Base-by-base conservation (phyloP, 2,113 vertebrate species). In the Cryptotis parvus region DNA sequence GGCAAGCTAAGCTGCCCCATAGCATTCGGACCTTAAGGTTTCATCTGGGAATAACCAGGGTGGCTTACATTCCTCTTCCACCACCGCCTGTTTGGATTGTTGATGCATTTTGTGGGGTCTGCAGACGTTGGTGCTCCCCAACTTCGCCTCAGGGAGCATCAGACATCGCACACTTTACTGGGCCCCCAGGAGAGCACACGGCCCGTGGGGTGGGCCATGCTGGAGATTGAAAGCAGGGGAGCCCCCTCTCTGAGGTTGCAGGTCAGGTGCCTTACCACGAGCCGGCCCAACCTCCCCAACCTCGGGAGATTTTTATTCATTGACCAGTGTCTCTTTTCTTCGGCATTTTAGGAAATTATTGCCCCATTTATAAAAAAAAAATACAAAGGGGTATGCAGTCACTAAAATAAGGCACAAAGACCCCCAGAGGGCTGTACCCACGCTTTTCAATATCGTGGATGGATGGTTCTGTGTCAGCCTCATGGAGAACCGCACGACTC, bases 311-410 rank as follows among this genome's bases (percentile, higher is more conserved):
- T 74, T 86, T 75, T 86, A 83, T 61, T 88, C 72, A 45, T 31
- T 66, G 52, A 61, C 16, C 43, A 70, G 1, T 73, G 27, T 73
- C 66, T 92, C 31, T 76, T 81, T 92, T 52, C 22, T n/a, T 41
- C n/a, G 41, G 52, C 49, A 83, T 89, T 86, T 94, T 86, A 75
- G 68, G 49, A 83, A 86, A 83, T 83, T 68, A 39, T 33, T 58
- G 29, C 37, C 9, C 68, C 49, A 89, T 91, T 65, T 94, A 87
- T 92, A 95, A 58, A 58, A 58, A 58, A 58, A 58, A 58, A 58
- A 55, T 20, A 55, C 12, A 58, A 86, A 83, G 86, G 58, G 68
- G 29, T 85, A 52, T 39, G 27, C 33, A 3, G 31, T 18, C 82
- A 24, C 55, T 37, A 43, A 73, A 86, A 33, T 52, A 72, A 70